Percentiles rank a stretch among this genome's conserved stretches.
Conservation (phyloP, 1,140 invertebrate species). For the Cepaea nemoralis region DNA sequence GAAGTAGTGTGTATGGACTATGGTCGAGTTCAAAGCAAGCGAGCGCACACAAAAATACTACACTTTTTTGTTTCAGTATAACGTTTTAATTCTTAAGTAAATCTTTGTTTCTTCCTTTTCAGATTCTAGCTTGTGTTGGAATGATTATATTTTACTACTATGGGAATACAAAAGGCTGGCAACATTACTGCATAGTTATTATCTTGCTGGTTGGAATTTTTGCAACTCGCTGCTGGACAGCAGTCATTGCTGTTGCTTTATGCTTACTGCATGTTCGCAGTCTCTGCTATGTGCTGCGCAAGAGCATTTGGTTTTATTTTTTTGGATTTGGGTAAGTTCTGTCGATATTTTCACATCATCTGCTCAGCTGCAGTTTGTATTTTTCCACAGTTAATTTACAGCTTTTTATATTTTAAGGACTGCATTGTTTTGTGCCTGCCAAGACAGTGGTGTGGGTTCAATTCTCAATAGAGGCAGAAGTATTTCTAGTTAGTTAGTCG, state of each 20-base stretch:
- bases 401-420: no score
- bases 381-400: no score
- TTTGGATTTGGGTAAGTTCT: conserved; percentile 83
- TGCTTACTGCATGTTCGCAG: conserved; percentile 86
- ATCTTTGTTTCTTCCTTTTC: conserved; percentile 31
- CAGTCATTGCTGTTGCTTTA: conserved; percentile 83
- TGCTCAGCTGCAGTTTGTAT: no score
- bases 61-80: no score
- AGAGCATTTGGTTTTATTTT: conserved; percentile 80
- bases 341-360: neutral
- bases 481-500: no score
- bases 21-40: no score
- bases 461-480: no score
- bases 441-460: no score
- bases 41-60: no score
- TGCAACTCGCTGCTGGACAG: conserved; percentile 86
- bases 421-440: no score
- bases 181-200: conserved; percentile 80
- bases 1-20: no score
- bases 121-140: conserved; percentile 78
- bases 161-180: conserved; percentile 72
- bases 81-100: no score
- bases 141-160: conserved; percentile 72
- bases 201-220: conserved; percentile 82
- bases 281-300: conserved; percentile 82